A percentile compares a stretch with the other conserved stretches of the same genome.
Evolutionary conservation across 2,797 vertebrate species (phyloP).

Genomic region (Poecilia gillii): DNA sequence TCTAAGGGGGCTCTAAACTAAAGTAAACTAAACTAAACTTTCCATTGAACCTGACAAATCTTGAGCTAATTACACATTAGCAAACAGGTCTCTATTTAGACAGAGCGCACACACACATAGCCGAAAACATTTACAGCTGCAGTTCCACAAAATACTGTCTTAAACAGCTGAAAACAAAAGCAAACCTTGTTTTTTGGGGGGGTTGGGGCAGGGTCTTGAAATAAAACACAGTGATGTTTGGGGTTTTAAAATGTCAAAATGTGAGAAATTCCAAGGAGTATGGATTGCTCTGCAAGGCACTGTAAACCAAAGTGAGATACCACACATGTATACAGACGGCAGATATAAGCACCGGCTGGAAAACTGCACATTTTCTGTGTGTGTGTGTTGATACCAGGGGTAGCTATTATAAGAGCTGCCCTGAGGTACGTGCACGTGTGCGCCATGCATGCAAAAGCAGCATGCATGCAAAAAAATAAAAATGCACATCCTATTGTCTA

Average conservation of each 20-base stretch:
- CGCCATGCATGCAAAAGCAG: conserved; percentile 37
- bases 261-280: background rate
- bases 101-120: background rate
- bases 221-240: background rate
- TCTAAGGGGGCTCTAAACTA: too few species aligned
- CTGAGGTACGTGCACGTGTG: conserved; percentile 41
- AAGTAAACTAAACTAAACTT: background rate
- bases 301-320: background rate
- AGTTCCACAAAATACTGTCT: background rate
- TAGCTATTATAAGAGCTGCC: conserved; percentile 61
- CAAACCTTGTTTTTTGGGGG: background rate
- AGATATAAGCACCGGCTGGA: conserved; percentile 8
- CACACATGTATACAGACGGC: background rate
- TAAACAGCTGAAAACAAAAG: background rate
- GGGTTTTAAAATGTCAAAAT: background rate
- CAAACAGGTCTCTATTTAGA: background rate
- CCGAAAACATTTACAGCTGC: background rate
- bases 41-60: background rate
- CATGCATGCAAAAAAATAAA: conserved; percentile 20
- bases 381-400: conserved; percentile 26
- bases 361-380: conserved; percentile 14
- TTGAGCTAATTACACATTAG: background rate
- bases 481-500: conserved; percentile 33
- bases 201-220: background rate
- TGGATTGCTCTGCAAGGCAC: background rate